phyloP scores from a whole-genome alignment of 1,140 invertebrate species.

The Dendrolimus kikuchii region DNA sequence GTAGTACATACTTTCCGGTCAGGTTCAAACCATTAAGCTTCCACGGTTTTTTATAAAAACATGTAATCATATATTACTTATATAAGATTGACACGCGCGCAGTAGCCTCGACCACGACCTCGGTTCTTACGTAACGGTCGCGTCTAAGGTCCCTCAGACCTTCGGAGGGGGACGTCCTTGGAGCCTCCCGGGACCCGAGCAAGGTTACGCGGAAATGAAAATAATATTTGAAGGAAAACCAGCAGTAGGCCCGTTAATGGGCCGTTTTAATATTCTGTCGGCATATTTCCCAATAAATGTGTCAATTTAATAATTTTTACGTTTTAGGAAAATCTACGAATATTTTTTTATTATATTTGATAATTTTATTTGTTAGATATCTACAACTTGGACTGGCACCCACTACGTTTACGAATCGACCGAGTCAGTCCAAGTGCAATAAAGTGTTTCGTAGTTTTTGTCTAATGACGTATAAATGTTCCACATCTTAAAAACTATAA shows the following conservation, averaged over 20 bases:
- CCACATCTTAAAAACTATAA: too few relatives aligned
- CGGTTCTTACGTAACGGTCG: conserved; percentile 57
- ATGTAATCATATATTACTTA: too few relatives aligned
- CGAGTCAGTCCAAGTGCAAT: too few relatives aligned
- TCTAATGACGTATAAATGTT: too few relatives aligned
- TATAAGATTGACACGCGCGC: too few relatives aligned
- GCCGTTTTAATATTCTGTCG: conserved; percentile 14
- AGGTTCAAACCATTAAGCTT: too few relatives aligned
- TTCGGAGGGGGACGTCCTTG: not conserved
- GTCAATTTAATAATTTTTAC: conserved; percentile 3
- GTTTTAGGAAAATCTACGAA: not conserved
- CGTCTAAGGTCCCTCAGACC: conserved; percentile 1
- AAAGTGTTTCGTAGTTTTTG: too few relatives aligned
- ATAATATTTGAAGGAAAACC: conserved; percentile 24
- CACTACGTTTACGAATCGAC: not conserved
- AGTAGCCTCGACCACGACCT: conserved; percentile 23
- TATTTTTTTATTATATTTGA: too few relatives aligned
- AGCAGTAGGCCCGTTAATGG: conserved; percentile 14
- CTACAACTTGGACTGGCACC: not conserved
- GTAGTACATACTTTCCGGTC: too few relatives aligned
- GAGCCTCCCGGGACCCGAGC: conserved; percentile 14
- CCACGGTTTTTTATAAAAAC: too few relatives aligned
- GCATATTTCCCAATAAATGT: conserved; percentile 3
- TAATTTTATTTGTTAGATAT: too few relatives aligned
- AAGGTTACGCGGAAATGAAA: conserved; percentile 26